Conservation (phyloP, 2,113 vertebrate species). For the Odocoileus hemionus region DNA sequence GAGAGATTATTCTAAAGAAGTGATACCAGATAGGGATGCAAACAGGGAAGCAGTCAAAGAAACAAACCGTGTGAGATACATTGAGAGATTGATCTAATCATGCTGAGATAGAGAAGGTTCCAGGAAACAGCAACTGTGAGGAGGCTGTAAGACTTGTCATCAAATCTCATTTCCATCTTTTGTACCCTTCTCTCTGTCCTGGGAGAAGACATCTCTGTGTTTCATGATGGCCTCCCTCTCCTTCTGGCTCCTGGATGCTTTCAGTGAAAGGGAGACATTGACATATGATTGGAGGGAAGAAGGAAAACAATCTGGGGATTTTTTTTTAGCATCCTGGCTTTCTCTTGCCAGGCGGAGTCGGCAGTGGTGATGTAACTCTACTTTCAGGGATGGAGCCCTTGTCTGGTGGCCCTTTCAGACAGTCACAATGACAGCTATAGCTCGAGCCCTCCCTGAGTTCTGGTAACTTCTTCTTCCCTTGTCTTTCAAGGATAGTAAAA, state of each 20-base stretch:
- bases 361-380: neutral
- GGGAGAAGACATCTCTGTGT: neutral
- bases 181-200: neutral
- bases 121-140: neutral
- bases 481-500: neutral
- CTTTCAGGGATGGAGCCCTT: rapidly evolving
- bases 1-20: neutral
- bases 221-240: neutral
- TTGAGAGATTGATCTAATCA: neutral
- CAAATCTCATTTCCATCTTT: neutral
- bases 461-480: neutral
- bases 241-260: neutral
- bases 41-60: neutral
- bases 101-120: neutral
- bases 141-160: neutral
- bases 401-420: neutral
- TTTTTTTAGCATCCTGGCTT: neutral
- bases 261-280: neutral
- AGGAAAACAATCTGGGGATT: too few relatives aligned
- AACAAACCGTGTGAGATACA: neutral
- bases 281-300: neutral
- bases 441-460: neutral
- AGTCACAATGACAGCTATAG: neutral
- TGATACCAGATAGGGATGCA: neutral
- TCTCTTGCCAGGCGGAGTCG: neutral